Evolutionary conservation across 2,888 invertebrate genomes (phyloP), one percentile per base, ranked within the genome.

Genomic region (Thyatira batis): DNA sequence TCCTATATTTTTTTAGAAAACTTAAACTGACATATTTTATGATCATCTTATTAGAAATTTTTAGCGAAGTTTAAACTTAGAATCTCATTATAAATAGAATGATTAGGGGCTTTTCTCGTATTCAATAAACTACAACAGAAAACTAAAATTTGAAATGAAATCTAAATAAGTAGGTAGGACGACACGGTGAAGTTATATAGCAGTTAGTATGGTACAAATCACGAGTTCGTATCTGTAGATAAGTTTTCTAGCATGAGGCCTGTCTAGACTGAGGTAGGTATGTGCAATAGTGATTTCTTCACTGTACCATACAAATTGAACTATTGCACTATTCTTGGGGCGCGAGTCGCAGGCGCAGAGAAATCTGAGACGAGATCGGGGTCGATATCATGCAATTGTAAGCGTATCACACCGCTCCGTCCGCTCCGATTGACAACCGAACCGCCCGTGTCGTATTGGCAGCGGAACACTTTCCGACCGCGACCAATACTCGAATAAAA

Each of bases 401-500:
- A 73, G 80, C 80, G 81, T 84, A 82, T 84, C 83, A 71, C 65
- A 62, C 70, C 80, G 71, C 71, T 63, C 70, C 80, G 71, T 71
- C 78, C 80, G 87, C 78, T 84, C 88, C 82, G 87, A 89, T 87
- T 89, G 90, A 87, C 88, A 83, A 78, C 75, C 67, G 80, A 83
- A 78, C 75, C 67, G 80, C 76, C 39, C 87, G 87, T 87, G 85
- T 83, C 82, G 84, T 83, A 85, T 85, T 77, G 75, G 75, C 71
- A 63, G 69, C 75, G 80, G 71, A 71, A 80, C 80, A 81, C 78
- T 84, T 80, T 76, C 73, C 72, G 78, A 78, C 77, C 75, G 74
- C 68, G 68, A 76, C 80, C 74, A 66, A 76, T 72, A 67, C 56
- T 48, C 58, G 61, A 76, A 79, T 80, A 78, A 71, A 73, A 77